These are phyloP conservation scores for Haliaeetus leucogaster DNA, from an alignment of 2,113 vertebrate genomes.

Conservation along the genomic window DNA sequence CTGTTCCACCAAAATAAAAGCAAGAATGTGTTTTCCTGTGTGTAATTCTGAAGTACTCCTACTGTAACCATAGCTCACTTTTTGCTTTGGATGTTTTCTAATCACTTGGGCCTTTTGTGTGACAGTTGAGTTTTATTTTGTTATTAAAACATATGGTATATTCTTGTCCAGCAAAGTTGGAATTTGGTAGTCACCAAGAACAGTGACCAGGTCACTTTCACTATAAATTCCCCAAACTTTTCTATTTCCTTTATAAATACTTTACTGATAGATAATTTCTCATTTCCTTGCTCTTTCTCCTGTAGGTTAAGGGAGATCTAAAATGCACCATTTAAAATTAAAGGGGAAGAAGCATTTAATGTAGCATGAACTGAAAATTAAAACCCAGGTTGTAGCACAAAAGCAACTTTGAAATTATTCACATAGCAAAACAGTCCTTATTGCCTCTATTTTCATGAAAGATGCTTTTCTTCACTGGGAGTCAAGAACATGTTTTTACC, in stretches of 20 bases:
- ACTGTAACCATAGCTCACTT: not conserved
- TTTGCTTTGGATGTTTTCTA: not conserved
- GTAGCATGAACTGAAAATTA: not conserved
- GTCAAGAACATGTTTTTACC: not conserved
- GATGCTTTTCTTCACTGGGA: not conserved
- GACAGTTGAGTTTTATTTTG: not conserved
- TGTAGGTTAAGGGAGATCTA: not conserved
- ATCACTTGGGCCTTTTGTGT: not conserved
- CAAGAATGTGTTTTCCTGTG: constrained; percentile 39
- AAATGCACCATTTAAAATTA: not conserved
- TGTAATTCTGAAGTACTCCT: constrained; percentile 9
- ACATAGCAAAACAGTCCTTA: not conserved
- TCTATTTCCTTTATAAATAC: not conserved
- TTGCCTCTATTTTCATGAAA: not conserved
- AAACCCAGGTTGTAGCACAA: not conserved
- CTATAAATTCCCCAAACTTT: not conserved
- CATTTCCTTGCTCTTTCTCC: not conserved
- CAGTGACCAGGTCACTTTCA: not conserved
- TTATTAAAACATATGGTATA: not conserved
- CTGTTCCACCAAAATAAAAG: constrained; percentile 47
- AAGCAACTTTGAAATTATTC: not conserved
- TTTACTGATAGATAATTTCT: not conserved
- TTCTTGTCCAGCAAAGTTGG: not conserved
- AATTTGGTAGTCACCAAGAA: not conserved
- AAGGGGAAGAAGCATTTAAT: not conserved